Conservation (phyloP, 2,113 vertebrate species). For the Anoura caudifer region DNA sequence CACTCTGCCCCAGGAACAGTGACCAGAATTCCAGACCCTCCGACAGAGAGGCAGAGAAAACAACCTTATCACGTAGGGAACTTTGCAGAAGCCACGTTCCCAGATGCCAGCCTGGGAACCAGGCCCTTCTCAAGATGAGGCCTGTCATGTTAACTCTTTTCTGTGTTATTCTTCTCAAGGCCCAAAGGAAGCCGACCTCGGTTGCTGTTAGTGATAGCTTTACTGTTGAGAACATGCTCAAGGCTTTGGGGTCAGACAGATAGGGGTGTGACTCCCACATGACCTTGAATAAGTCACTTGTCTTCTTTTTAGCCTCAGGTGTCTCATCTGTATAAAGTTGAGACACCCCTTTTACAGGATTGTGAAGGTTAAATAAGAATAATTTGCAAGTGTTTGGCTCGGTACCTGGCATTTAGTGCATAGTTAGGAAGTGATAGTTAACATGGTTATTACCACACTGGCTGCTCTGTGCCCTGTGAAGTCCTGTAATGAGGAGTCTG, state of each 20-base stretch:
- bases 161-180: neutral
- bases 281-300: neutral
- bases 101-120: neutral
- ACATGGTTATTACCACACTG: neutral
- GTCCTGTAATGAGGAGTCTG: neutral
- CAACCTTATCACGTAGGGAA: neutral
- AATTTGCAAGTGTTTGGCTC: neutral
- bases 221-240: neutral
- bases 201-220: neutral
- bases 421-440: neutral
- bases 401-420: neutral
- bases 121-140: neutral
- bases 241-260: neutral
- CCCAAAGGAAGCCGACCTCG: neutral
- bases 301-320: neutral
- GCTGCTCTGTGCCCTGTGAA: neutral
- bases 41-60: neutral
- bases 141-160: neutral
- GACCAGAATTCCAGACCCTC: neutral
- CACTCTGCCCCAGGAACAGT: neutral
- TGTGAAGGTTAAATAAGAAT: neutral
- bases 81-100: constrained; percentile 13
- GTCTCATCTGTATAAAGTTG: neutral
- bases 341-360: neutral
- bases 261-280: neutral